Conservation (phyloP, 2,888 invertebrate genomes). For the Acanthacorydalis orientalis region DNA sequence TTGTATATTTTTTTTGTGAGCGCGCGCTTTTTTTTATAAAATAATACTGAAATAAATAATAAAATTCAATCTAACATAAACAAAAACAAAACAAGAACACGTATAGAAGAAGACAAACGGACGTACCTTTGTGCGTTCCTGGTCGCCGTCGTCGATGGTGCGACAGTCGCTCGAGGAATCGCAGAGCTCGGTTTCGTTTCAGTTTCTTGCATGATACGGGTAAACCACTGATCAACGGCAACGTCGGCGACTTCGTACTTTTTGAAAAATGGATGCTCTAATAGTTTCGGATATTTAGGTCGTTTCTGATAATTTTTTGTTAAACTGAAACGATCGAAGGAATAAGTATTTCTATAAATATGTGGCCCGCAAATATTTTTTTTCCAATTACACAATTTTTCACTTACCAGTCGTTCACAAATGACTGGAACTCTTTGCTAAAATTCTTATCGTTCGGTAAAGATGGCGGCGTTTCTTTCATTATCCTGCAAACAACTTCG, state of each 20-base stretch:
- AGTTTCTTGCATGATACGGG: conserved; percentile 31
- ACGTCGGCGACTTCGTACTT: conserved; percentile 53
- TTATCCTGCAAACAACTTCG: conserved; percentile 81
- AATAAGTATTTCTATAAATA: conserved; percentile 5
- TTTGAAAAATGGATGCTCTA: conserved; percentile 78
- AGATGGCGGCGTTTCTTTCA: conserved; percentile 76
- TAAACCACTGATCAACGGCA: conserved; percentile 75
- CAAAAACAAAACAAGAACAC: conserved; percentile 10
- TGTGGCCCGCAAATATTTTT: not conserved
- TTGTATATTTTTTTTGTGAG: too few species aligned
- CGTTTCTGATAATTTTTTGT: conserved; percentile 85
- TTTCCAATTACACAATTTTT: not conserved
- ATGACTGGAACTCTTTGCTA: conserved; percentile 71
- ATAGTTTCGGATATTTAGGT: conserved; percentile 83
- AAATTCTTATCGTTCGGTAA: conserved; percentile 65
- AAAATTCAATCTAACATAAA: too few species aligned
- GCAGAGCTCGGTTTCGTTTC: not conserved
- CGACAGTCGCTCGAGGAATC: conserved; percentile 13
- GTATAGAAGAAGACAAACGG: conserved; percentile 25
- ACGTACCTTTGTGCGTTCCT: conserved; percentile 31
- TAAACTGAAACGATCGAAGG: conserved; percentile 41
- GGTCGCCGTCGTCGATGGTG: conserved; percentile 13
- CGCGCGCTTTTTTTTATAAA: too few species aligned
- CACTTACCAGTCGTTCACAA: conserved; percentile 77
- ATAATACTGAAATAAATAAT: too few species aligned